These are phyloP conservation scores for Marmota monax DNA, from an alignment of 2,113 vertebrate genomes.

Conservation along the genomic window DNA sequence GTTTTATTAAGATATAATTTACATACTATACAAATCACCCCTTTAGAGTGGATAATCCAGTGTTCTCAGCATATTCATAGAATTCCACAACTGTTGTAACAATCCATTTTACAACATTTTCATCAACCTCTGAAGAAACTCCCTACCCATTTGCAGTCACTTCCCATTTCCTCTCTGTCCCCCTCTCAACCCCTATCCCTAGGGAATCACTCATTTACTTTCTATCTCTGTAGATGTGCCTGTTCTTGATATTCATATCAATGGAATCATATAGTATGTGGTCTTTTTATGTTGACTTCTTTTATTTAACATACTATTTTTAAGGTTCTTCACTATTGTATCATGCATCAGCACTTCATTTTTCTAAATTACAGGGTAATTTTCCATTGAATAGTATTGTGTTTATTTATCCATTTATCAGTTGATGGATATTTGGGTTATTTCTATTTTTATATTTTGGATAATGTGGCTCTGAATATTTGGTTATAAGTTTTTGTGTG, in stretches of 20 bases:
- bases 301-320: constrained; percentile 48
- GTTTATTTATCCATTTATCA: constrained; percentile 29
- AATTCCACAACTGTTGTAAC: neutral
- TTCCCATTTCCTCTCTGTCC: neutral
- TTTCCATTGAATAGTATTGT: constrained; percentile 38
- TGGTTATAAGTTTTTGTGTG: neutral
- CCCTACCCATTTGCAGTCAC: neutral
- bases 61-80: constrained; percentile 54
- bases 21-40: neutral
- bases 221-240: constrained; percentile 14
- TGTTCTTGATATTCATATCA: constrained; percentile 23
- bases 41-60: neutral
- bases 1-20: constrained; percentile 36
- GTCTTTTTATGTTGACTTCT: constrained; percentile 17
- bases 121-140: neutral
- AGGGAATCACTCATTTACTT: neutral
- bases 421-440: constrained; percentile 11
- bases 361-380: constrained; percentile 43
- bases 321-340: neutral
- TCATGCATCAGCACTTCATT: neutral
- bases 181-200: neutral
- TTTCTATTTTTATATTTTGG: constrained; percentile 13
- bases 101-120: constrained; percentile 46
- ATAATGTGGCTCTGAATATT: constrained; percentile 25
- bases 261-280: neutral